Conservation (phyloP, 2,797 vertebrate species). For the Cheirogaleus major region DNA sequence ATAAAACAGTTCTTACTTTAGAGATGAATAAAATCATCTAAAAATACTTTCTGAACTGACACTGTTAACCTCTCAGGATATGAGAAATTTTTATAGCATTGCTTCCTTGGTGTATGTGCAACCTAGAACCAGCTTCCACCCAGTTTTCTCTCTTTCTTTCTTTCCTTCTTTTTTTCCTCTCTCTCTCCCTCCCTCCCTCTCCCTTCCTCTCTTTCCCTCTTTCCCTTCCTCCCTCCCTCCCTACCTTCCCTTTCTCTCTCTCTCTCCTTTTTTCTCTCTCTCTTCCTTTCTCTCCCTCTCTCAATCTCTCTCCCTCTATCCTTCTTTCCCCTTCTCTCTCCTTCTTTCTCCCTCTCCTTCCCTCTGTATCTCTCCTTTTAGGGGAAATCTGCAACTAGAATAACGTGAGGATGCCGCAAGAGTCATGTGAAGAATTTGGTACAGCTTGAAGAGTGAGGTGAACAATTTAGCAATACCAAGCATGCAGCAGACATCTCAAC, state of each 20-base stretch:
- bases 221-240: fast-evolving
- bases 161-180: fast-evolving
- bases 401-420: neutral
- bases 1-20: conserved; percentile 39
- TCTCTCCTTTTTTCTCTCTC: too few relatives aligned
- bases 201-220: fast-evolving
- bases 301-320: fast-evolving
- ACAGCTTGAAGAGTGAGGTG: neutral
- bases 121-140: neutral
- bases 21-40: conserved; percentile 6
- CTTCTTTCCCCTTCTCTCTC: too few relatives aligned
- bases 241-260: fast-evolving
- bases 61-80: neutral
- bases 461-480: neutral
- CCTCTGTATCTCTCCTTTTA: neutral
- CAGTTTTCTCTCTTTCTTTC: neutral
- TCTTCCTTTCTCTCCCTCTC: too few relatives aligned
- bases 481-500: neutral
- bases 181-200: fast-evolving
- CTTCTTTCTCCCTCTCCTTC: too few relatives aligned
- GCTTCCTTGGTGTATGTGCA: neutral
- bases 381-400: neutral
- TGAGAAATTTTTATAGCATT: neutral
- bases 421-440: neutral
- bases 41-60: conserved; percentile 35